These are phyloP conservation scores for Tinea semifulvella DNA, from an alignment of 2,888 invertebrate species.

Conservation along the genomic window DNA sequence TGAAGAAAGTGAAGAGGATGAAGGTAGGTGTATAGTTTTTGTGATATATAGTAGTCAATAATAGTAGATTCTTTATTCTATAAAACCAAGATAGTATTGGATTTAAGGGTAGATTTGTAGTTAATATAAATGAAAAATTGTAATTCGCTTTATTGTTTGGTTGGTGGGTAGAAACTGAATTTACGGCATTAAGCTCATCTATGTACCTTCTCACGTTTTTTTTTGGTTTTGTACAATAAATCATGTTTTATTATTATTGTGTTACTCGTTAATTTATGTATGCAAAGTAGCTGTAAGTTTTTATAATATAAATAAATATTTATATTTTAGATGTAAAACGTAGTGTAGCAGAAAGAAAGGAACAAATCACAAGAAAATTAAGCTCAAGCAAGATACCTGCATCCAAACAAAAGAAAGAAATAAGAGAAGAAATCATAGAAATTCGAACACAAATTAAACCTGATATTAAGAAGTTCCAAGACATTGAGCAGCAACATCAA, in stretches of 20 bases:
- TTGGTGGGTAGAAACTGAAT: too few relatives aligned
- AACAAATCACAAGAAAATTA: conserved; percentile 77
- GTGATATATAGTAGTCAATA: not conserved
- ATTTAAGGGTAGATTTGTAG: not conserved
- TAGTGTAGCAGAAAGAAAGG: conserved; percentile 79
- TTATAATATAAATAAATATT: not conserved
- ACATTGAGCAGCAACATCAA: conserved; percentile 54
- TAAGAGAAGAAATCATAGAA: conserved; percentile 76
- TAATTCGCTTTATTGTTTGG: too few relatives aligned
- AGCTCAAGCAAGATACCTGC: conserved; percentile 77
- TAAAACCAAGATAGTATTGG: not conserved
- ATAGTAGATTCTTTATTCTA: not conserved
- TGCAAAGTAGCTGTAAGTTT: not conserved
- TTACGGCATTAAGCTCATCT: too few relatives aligned
- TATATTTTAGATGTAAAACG: conserved; percentile 62
- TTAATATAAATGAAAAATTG: not conserved
- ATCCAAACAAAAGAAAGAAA: conserved; percentile 77
- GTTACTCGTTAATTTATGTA: not conserved
- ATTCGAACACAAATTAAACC: conserved; percentile 73
- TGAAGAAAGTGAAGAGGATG: conserved; percentile 64
- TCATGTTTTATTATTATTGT: too few relatives aligned
- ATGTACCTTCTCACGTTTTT: too few relatives aligned
- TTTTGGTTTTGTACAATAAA: too few relatives aligned
- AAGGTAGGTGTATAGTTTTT: conserved; percentile 32
- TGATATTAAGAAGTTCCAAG: conserved; percentile 61